These are phyloP conservation scores for Scarus forsteni DNA, from an alignment of 2,797 vertebrate species.

Conservation along the genomic window DNA sequence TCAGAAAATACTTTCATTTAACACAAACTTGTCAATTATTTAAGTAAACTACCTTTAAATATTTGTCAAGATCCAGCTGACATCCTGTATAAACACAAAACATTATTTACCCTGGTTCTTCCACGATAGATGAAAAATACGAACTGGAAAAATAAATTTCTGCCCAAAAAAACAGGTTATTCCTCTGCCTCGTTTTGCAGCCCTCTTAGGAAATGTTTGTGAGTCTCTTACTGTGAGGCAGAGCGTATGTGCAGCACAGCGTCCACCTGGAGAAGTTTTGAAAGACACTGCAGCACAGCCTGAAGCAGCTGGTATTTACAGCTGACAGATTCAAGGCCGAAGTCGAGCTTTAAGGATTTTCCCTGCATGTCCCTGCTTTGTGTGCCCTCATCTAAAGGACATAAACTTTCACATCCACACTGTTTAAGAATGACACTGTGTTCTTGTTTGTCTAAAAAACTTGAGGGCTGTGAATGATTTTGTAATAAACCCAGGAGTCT, in stretches of 20 bases:
- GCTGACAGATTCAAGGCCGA: conserved; percentile 86
- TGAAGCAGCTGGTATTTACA: conserved; percentile 90
- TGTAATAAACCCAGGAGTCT: conserved; percentile 58
- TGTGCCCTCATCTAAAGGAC: conserved; percentile 20
- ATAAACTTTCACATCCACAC: background rate
- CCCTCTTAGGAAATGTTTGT: conserved; percentile 45
- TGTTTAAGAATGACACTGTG: background rate
- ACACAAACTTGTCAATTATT: no score
- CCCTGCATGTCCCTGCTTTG: conserved; percentile 6
- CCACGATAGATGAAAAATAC: background rate
- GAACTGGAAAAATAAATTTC: background rate
- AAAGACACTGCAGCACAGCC: conserved; percentile 89
- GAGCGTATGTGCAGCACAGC: conserved; percentile 73
- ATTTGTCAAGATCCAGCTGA: no score
- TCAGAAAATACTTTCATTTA: no score
- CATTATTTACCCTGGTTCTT: conserved; percentile 7
- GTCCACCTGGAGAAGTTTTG: conserved; percentile 86
- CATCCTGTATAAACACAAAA: background rate
- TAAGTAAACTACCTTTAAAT: no score
- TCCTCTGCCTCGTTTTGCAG: conserved; percentile 49
- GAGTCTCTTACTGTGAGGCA: conserved; percentile 24
- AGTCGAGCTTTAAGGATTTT: conserved; percentile 44
- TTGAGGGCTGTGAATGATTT: conserved; percentile 36
- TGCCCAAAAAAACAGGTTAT: conserved; percentile 26
- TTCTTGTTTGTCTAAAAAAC: conserved; percentile 2